phyloP scores from a whole-genome alignment of 2,888 invertebrate genomes.

The Metellina segmentata region DNA sequence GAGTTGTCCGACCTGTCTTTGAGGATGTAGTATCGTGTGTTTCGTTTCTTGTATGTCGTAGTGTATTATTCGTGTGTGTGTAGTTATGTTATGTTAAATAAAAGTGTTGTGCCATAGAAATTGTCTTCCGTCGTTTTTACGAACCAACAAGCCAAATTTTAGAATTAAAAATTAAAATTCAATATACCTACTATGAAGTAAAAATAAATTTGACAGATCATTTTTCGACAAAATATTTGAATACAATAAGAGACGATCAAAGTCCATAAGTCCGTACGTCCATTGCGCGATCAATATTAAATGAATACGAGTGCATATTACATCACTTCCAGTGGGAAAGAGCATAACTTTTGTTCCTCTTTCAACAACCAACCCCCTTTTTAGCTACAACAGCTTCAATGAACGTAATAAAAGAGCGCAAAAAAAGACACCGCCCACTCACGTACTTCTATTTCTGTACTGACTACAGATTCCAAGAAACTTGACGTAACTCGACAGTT shows the following conservation, averaged over 20 bases:
- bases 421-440: constrained; percentile 5
- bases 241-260: neutral
- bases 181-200: too few species aligned
- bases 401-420: neutral
- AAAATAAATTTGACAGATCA: too few species aligned
- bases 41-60: too few species aligned
- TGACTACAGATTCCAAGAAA: constrained; percentile 1
- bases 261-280: neutral
- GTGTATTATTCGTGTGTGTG: too few species aligned
- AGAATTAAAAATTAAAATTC: too few species aligned
- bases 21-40: too few species aligned
- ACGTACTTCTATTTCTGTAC: constrained; percentile 10
- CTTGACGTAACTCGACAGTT: neutral
- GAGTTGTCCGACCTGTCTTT: too few species aligned
- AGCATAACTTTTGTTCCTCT: neutral
- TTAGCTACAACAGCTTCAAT: neutral
- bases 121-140: too few species aligned
- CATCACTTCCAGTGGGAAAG: neutral
- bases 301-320: neutral
- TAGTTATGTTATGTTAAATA: too few species aligned
- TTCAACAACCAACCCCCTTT: neutral
- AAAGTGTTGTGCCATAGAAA: too few species aligned
- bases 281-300: neutral
- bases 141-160: too few species aligned
- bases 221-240: too few species aligned